Evolutionary conservation across 2,113 vertebrate genomes (phyloP).

Genomic region (Eudyptes chrysolophus): DNA sequence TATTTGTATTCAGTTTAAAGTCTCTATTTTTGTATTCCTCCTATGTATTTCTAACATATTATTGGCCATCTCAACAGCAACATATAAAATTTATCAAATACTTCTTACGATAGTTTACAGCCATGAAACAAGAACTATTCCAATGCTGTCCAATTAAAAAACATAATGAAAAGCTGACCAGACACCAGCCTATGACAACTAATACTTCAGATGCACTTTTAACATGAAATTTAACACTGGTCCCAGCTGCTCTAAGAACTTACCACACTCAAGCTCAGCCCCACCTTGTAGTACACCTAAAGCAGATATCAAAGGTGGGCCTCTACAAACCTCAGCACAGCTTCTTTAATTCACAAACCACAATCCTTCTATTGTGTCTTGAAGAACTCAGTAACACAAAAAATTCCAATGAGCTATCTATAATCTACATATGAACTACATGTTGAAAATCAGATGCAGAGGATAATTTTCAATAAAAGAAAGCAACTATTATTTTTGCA

Average conservation of each 20-base stretch:
- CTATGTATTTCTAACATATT: neutral
- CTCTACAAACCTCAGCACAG: neutral
- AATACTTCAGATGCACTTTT: neutral
- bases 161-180: neutral
- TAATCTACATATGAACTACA: neutral
- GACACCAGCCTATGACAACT: neutral
- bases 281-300: neutral
- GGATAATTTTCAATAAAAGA: neutral
- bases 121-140: neutral
- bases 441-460: neutral
- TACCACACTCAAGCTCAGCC: accelerated
- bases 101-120: accelerated
- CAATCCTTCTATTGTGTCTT: neutral
- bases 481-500: neutral
- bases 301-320: neutral
- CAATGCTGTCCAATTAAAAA: neutral
- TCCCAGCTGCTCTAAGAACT: neutral
- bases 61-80: neutral
- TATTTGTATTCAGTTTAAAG: neutral
- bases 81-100: neutral
- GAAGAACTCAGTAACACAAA: neutral
- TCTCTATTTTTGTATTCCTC: neutral
- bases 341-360: neutral
- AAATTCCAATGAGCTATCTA: neutral
- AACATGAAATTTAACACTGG: neutral